Conservation (phyloP, 2,888 invertebrate genomes). For the Pyrochroa serraticornis region DNA sequence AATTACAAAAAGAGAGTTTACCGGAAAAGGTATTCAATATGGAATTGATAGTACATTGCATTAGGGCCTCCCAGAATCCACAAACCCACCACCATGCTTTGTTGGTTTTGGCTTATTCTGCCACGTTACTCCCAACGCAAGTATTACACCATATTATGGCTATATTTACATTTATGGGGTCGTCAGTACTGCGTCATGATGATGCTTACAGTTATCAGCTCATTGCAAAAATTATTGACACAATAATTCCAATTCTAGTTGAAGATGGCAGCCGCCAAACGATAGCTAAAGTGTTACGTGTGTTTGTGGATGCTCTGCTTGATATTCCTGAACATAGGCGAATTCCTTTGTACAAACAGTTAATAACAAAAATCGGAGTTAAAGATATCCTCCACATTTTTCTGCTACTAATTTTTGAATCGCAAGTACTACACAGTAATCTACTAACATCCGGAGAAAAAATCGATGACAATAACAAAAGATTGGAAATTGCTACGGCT, state of each 20-base stretch:
- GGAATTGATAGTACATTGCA: slow-evolving; percentile 84
- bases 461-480: slow-evolving; percentile 59
- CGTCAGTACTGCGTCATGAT: slow-evolving; percentile 89
- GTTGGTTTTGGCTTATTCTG: slow-evolving; percentile 79
- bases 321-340: slow-evolving; percentile 95
- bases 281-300: slow-evolving; percentile 72
- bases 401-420: slow-evolving; percentile 72
- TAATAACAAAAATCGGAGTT: slow-evolving; percentile 74
- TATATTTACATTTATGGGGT: slow-evolving; percentile 98
- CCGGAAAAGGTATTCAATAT: slow-evolving; percentile 66
- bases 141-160: slow-evolving; percentile 94
- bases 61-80: slow-evolving; percentile 89
- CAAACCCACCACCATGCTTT: slow-evolving; percentile 95
- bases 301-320: slow-evolving; percentile 88
- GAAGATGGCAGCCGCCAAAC: slow-evolving; percentile 51
- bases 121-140: slow-evolving; percentile 78
- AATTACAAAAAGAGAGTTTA: slow-evolving; percentile 60
- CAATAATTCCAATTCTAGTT: slow-evolving; percentile 82
- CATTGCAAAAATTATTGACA: slow-evolving; percentile 87
- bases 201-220: slow-evolving; percentile 95
- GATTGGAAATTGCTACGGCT: slow-evolving; percentile 71
- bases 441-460: slow-evolving; percentile 33
- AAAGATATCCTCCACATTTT: slow-evolving; percentile 74
- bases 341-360: slow-evolving; percentile 76
- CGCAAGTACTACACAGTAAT: slow-evolving; percentile 65